Base-by-base conservation (phyloP, 2,113 vertebrate species). In the Rostratula benghalensis region DNA sequence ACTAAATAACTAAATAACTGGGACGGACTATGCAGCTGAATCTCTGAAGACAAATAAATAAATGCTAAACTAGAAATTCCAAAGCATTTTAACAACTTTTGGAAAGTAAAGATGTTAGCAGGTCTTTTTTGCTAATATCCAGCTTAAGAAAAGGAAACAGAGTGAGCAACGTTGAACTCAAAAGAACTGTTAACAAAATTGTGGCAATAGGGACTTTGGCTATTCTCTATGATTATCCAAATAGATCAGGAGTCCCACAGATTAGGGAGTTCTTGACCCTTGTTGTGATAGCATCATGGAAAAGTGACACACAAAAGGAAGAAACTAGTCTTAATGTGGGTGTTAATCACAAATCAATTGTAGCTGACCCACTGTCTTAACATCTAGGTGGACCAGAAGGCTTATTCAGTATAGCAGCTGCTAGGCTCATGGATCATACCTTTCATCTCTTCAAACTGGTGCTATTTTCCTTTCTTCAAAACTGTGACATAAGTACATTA, bases 41-140 rank as follows among this genome's bases (percentile, higher is more conserved):
- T 93, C 86, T 87, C 86, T 89, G 68, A 92, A 95, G 81, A 82
- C 74, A 84, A 84, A 93, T 87, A 95, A 94, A 82, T 91, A 92
- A 89, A 82, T 50, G n/a, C 57, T 81, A 82, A 92, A 81, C 39
- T 65, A 76, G 53, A 78, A 84, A 89, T 94, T 75, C 69, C 51
- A 68, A 84, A 87, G 56, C 33, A 70, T 84, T 94, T 91, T 84
- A 91, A 92, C 80, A 89, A 5, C 73, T 95, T 94, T 7, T 60
- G 61, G 48, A 71, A 93, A 93, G 37, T 67, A 93, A 90, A 81
- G 79, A 68, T 17, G 43, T 93, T 89, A 92, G 48, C 54, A 89
- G 57, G 70, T 90, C 88, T 95, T 92, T 39, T 23, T 68, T 94
- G 69, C 57, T 78, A 87, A 82, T 89, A 81, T 61, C 31, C n/a